phyloP scores from a whole-genome alignment of 1,140 invertebrate genomes.

The Trialeurodes vaporariorum region DNA sequence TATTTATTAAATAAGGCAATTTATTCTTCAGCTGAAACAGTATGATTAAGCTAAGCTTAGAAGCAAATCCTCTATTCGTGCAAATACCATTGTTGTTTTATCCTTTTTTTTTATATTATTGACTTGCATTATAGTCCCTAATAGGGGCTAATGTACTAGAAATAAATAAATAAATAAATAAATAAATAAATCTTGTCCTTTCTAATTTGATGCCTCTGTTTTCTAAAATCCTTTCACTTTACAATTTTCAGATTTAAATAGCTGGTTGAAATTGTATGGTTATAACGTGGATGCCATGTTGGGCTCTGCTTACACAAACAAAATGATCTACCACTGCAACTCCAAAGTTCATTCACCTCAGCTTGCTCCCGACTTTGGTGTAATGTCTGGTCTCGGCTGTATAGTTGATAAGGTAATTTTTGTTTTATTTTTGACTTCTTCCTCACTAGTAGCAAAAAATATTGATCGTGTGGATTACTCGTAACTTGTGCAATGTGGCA shows the following conservation, averaged over 20 bases:
- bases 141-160: no score
- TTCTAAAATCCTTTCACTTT: not conserved
- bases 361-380: conserved; percentile 68
- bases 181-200: not conserved
- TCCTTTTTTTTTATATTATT: not conserved
- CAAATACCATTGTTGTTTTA: no score
- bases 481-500: no score
- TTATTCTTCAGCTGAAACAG: no score
- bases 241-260: conserved; percentile 49
- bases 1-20: no score
- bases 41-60: no score
- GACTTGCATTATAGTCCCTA: not conserved
- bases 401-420: conserved; percentile 60
- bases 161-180: no score
- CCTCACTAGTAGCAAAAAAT: no score
- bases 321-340: conserved; percentile 61
- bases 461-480: no score
- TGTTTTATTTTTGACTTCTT: not conserved
- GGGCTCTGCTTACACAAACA: conserved; percentile 61
- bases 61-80: no score
- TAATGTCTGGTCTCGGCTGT: conserved; percentile 76
- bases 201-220: not conserved
- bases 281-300: conserved; percentile 77
- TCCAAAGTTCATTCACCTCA: conserved; percentile 62
- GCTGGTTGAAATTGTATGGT: conserved; percentile 78